Evolutionary conservation across 1,140 invertebrate genomes (phyloP).

Genomic region (Piezodorus guildinii): DNA sequence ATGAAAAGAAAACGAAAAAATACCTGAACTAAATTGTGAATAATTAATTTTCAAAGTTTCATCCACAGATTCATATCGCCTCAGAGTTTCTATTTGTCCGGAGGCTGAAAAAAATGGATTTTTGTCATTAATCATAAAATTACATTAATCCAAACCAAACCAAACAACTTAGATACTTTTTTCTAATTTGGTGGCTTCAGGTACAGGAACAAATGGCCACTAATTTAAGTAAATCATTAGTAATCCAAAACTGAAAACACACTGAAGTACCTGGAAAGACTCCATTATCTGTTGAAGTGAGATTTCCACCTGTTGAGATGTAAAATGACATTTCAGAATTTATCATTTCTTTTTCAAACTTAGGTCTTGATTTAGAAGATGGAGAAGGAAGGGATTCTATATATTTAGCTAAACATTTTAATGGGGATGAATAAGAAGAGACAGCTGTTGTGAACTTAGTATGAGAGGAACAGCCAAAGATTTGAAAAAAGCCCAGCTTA

Average conservation of each 20-base stretch:
- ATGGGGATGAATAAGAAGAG: background rate
- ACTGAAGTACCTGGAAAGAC: constrained; percentile 2
- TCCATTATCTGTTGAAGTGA: background rate
- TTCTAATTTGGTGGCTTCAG: too few species aligned
- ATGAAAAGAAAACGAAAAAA: too few species aligned
- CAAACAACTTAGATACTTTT: too few species aligned
- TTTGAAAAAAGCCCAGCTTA: background rate
- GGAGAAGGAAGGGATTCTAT: background rate
- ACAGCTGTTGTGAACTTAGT: background rate
- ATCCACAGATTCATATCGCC: too few species aligned
- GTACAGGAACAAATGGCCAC: background rate
- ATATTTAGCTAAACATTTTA: background rate
- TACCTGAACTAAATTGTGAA: too few species aligned
- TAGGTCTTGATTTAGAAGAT: background rate
- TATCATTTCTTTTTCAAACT: background rate
- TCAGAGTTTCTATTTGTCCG: too few species aligned
- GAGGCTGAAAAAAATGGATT: too few species aligned
- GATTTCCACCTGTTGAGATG: background rate
- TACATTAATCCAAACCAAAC: too few species aligned
- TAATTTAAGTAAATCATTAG: background rate
- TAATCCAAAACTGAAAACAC: constrained; percentile 8
- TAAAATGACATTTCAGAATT: constrained; percentile 7
- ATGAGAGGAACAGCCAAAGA: background rate
- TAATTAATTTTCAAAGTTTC: too few species aligned
- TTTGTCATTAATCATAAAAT: too few species aligned